Evolutionary conservation across 2,888 invertebrate species (phyloP), one percentile per base, ranked within the genome.

Genomic region (Baronia brevicornis): DNA sequence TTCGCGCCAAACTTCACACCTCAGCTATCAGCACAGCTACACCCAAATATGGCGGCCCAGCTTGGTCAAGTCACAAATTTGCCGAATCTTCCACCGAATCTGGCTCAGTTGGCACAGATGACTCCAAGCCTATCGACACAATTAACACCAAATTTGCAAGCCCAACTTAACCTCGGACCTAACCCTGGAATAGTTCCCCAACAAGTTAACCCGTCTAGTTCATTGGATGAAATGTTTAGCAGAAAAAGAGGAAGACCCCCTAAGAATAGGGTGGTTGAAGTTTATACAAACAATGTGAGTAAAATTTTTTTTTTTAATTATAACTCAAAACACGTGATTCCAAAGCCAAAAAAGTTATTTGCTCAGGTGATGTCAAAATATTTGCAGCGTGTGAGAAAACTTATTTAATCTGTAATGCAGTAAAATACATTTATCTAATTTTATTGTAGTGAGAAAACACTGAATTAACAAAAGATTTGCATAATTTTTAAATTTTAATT

Each of bases 161-260:
- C 79, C 3, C 84, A 79, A 38, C 45, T 80, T 27, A 80, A 63
- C 35, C 60, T 84, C 17, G 75, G 77, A 5, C 70, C 78, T 4
- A 78, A 65, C 24, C 64, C 75, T 20, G 65, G 61, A 12, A 56
- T 74, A 1, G 64, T 69, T 0, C 77, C 77, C 0, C 79, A 79
- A 15, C 84, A 80, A 8, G 59, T 77, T 0, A 84, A 77, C 26
- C 75, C 84, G 14, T 88, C 90, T 3, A 92, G 91, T 40, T 92
- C 93, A 17, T 88, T 95, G 47, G 96, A 96, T 67, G 95, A 95
- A 30, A 94, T 96, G 89, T 96, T 96, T 62, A 92, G 95, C 66
- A 88, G 96, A 38, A 96, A 97, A 58, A 87, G 97, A 14, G 97
- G 98, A 23, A 87, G 98, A 39, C 98, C 98, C n/a, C 97, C 97